Base-by-base conservation (phyloP, 2,113 vertebrate species). In the Podilymbus podiceps region DNA sequence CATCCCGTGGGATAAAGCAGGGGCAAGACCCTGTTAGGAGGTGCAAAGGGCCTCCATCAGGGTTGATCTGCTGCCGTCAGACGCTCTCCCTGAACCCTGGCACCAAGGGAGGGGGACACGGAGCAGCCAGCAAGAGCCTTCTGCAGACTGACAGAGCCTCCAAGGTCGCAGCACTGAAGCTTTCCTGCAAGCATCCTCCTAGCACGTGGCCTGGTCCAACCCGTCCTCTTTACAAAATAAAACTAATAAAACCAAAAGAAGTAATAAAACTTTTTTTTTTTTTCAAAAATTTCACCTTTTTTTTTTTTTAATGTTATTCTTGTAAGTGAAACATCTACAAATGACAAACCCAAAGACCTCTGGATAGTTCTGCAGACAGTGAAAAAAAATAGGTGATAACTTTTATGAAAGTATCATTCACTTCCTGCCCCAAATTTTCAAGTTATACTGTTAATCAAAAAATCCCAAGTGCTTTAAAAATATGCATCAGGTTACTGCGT, bases 1-100 rank as follows among this genome's bases (percentile, higher is more conserved):
- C 23, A 20, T 72, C 84, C 72, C 7, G 0, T 8, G 67, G 80
- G 62, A 49, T 55, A 19, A 5, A 55, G 69, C 30, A 25, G 53
- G 44, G 50, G 4, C 0, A 1, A 63, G 55, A 18, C 4, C 42
- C 15, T 3, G 1, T 18, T 7, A 55, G 76, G 44, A 24, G n/a
- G 33, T 49, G 27, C 15, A 7, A 11, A 68, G 11, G 68, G 24
- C 24, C 9, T 33, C 14, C 15, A 0, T 1, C 0, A 3, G 28
- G 1, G 23, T 17, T 28, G 44, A 64, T 23, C 64, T 52, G 44
- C 49, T 77, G 66, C 88, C 27, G 2, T 8, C 10, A 3, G n/a
- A 2, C 1, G 2, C 44, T 40, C 8, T 12, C 62, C 53, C 44
- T 22, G n/a, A 38, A 6, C 42, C 30, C 35, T 49, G 69, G 42